These are phyloP conservation scores for Sialis lutaria DNA, from an alignment of 2,888 invertebrate genomes.

Conservation along the genomic window DNA sequence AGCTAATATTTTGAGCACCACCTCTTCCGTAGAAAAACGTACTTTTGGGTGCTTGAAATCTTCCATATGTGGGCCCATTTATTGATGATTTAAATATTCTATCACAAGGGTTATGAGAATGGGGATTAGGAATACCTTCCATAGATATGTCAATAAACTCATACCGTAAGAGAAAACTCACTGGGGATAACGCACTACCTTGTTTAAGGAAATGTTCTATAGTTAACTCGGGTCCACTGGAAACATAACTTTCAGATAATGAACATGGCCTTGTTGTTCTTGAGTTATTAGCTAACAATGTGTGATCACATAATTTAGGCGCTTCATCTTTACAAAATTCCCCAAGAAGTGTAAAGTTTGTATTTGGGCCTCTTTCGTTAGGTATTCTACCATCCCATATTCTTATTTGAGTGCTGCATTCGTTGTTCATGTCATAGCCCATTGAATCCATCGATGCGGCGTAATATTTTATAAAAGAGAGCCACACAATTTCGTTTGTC, in stretches of 20 bases:
- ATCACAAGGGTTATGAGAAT: constrained; percentile 44
- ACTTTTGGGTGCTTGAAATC: constrained; percentile 58
- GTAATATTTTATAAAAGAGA: constrained; percentile 69
- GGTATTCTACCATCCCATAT: constrained; percentile 56
- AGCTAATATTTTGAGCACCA: constrained; percentile 56
- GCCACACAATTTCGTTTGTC: constrained; percentile 62
- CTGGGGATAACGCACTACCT: constrained; percentile 63
- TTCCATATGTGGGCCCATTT: constrained; percentile 25
- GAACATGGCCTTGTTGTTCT: constrained; percentile 54
- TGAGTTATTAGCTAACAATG: constrained; percentile 51
- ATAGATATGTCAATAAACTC: constrained; percentile 65
- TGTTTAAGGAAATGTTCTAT: constrained; percentile 58
- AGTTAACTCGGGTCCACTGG: constrained; percentile 54
- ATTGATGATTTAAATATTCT: constrained; percentile 32
- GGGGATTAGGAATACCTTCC: constrained; percentile 39
- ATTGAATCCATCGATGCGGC: constrained; percentile 47
- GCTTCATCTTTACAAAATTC: constrained; percentile 64
- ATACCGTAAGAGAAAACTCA: constrained; percentile 60
- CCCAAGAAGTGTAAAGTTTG: constrained; percentile 41
- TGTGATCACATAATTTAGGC: constrained; percentile 57
- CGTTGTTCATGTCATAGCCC: constrained; percentile 45
- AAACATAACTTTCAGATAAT: constrained; percentile 58
- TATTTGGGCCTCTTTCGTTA: constrained; percentile 14
- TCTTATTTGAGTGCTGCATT: constrained; percentile 55
- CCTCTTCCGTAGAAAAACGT: constrained; percentile 72